Conservation (phyloP, 2,113 vertebrate species). For the Regulus satrapa region DNA sequence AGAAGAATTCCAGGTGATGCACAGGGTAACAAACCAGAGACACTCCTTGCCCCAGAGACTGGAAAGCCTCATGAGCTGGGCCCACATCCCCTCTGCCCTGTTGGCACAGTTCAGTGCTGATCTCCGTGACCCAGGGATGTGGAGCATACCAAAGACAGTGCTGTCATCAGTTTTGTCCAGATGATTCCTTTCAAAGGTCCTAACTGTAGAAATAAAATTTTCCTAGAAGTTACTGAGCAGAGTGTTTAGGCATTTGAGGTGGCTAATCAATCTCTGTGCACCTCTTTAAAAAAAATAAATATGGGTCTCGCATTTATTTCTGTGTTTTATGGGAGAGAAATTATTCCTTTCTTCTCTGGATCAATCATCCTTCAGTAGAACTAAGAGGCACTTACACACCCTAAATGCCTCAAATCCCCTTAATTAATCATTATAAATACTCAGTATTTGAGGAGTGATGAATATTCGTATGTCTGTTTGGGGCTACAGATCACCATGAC, state of each 20-base stretch:
- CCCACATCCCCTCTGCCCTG: not conserved
- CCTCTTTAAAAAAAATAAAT: too few relatives aligned
- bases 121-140: not conserved
- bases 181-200: not conserved
- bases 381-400: not conserved
- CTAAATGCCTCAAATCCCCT: not conserved
- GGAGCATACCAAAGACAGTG: not conserved
- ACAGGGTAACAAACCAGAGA: not conserved
- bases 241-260: not conserved
- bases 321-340: not conserved
- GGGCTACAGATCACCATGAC: not conserved
- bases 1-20: not conserved
- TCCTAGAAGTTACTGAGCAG: not conserved
- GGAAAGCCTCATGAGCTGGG: not conserved
- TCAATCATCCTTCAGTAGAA: not conserved
- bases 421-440: not conserved
- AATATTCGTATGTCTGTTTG: not conserved
- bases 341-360: not conserved
- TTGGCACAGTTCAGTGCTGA: not conserved
- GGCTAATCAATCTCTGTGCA: not conserved
- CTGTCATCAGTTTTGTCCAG: not conserved
- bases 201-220: not conserved
- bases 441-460: not conserved
- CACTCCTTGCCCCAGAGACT: not conserved
- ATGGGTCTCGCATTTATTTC: too few relatives aligned